A percentile compares a stretch with the other conserved stretches of the same genome.
These are phyloP conservation scores for Apostichopus leukothele DNA, from an alignment of 53 echinoderm and acorn worm genomes.

Conservation along the genomic window DNA sequence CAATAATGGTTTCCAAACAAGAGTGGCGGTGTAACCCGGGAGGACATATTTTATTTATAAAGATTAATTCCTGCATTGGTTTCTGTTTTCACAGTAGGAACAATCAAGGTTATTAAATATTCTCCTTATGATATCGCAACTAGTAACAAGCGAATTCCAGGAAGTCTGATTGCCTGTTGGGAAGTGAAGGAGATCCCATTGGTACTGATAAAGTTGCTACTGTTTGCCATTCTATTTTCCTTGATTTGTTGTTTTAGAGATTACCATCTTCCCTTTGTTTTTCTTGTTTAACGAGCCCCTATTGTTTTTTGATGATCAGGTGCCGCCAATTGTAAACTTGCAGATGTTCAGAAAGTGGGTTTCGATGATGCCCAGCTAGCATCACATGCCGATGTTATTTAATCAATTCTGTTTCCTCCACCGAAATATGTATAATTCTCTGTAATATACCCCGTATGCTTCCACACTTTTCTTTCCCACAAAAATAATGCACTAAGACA, in stretches of 20 bases:
- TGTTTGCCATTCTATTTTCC: constrained; percentile 43
- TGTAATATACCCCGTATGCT: too few species aligned
- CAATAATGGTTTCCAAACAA: constrained; percentile 23
- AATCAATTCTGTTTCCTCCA: too few species aligned
- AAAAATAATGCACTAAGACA: too few species aligned
- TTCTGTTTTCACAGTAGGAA: constrained; percentile 29
- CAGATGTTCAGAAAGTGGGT: neutral
- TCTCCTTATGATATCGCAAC: constrained; percentile 13
- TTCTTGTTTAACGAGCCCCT: neutral
- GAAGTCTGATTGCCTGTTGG: constrained; percentile 16
- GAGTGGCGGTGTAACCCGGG: neutral
- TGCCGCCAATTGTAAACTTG: constrained; percentile 39
- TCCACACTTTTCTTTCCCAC: too few species aligned
- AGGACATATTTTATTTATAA: constrained; percentile 40
- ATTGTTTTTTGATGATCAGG: constrained; percentile 26
- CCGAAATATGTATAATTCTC: too few species aligned
- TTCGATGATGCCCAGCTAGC: neutral
- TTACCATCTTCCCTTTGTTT: neutral
- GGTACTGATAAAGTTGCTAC: constrained; percentile 31
- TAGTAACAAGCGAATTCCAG: constrained; percentile 3
- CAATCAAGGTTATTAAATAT: constrained; percentile 40
- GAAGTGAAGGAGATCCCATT: neutral
- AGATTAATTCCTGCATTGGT: constrained; percentile 17
- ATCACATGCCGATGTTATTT: neutral
- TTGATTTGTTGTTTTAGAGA: constrained; percentile 26